Evolutionary conservation across 53 echinoderm and acorn worm genomes (phyloP).

Genomic region (Antedon mediterranea): DNA sequence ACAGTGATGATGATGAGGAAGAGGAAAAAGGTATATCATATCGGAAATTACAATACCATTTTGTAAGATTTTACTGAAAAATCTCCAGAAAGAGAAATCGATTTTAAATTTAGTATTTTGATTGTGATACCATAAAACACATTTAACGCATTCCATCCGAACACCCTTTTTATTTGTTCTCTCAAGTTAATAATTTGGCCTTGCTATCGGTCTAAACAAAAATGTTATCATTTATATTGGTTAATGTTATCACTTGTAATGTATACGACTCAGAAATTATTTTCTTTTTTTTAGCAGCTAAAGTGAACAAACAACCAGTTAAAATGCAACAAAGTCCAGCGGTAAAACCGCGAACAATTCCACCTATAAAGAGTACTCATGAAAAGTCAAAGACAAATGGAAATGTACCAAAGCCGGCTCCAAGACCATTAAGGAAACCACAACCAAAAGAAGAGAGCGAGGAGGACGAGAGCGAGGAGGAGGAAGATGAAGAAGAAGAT

Average conservation of each 20-base stretch:
- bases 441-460: slow-evolving; percentile 1
- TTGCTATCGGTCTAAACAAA: too few species aligned
- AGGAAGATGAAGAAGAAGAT: slow-evolving; percentile 4
- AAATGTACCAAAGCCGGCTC: not conserved
- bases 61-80: too few species aligned
- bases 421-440: slow-evolving; percentile 5
- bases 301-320: not conserved
- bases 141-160: too few species aligned
- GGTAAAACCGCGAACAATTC: not conserved
- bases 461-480: slow-evolving; percentile 10
- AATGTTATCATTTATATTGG: too few species aligned
- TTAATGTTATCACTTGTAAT: too few species aligned
- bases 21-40: not conserved
- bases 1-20: slow-evolving; percentile 6
- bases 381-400: not conserved
- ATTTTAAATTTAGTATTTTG: too few species aligned
- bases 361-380: not conserved
- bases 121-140: too few species aligned
- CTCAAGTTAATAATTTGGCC: too few species aligned
- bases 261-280: not conserved
- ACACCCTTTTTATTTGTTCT: too few species aligned
- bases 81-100: too few species aligned
- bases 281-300: not conserved
- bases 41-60: too few species aligned
- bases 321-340: not conserved